Conservation (phyloP, 2,888 invertebrate genomes). For the Zhengitettix transpicula region DNA sequence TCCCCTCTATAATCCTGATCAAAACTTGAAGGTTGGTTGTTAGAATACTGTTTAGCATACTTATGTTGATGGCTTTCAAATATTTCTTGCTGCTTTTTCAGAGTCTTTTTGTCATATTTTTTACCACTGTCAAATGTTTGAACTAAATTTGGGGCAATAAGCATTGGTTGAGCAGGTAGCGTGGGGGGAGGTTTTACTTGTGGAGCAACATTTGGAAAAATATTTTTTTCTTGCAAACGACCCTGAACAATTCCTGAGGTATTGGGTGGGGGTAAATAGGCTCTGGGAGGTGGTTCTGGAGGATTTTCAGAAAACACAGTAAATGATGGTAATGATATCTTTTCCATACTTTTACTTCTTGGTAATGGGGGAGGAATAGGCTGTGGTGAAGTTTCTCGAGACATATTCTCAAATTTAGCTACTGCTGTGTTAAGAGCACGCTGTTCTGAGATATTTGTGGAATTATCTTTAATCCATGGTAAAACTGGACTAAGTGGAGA, state of each 20-base stretch:
- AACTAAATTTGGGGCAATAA: slow-evolving; percentile 13
- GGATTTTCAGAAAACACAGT: slow-evolving; percentile 1
- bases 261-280: slow-evolving; percentile 7
- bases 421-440: slow-evolving; percentile 7
- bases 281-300: slow-evolving; percentile 8
- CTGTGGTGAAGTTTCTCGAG: slow-evolving; percentile 12
- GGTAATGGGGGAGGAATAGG: slow-evolving; percentile 9
- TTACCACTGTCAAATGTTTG: slow-evolving; percentile 1
- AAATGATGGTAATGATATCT: slow-evolving; percentile 1
- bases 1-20: neutral
- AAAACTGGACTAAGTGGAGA: slow-evolving; percentile 12
- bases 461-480: slow-evolving; percentile 12
- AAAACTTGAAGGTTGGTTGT: neutral
- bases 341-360: slow-evolving; percentile 8
- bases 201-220: neutral
- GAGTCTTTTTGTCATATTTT: neutral
- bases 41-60: neutral
- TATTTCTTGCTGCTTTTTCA: neutral
- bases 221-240: slow-evolving; percentile 2
- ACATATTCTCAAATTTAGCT: slow-evolving; percentile 13
- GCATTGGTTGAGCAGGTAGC: slow-evolving; percentile 17
- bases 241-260: neutral
- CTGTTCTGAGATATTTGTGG: slow-evolving; percentile 2
- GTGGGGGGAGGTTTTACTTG: slow-evolving; percentile 2
- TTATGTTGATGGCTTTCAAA: neutral